Evolutionary conservation across 2,797 vertebrate genomes (phyloP), one percentile per base, ranked within the genome.

Genomic region (Pipistrellus nathusii): DNA sequence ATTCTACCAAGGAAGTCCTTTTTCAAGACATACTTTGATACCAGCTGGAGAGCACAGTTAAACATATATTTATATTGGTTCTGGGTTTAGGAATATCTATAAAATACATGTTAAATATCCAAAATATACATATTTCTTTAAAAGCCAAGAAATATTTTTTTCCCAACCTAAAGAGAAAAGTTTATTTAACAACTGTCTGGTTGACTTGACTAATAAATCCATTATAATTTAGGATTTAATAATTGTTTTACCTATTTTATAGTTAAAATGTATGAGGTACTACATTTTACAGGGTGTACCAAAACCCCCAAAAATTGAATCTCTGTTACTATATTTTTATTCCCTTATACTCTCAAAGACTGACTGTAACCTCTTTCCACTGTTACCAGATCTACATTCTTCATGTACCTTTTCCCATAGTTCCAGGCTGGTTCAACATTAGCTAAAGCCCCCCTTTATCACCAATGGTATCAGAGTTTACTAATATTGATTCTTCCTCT

Each of bases 401-500:
- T 88, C 81, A 55, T 48, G 85, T 72, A 46, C 71, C 23, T 51
- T 97, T 96, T 80, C 90, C 73, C 94, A 95, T 76, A 94, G 55
- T 66, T 95, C 62, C 69, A 57, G 53, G 9, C 59, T 90, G 68
- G 30, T 84, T 91, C 35, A 89, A 6, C 25, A 75, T 73, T 96
- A 1, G 87, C 89, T 96, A 92, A 88, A 90, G 69, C 57, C 72
- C 66, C n/a, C 44, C 66, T 88, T 96, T 96, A 93, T 96, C 92
- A 94, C 41, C 90, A 94, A 3, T 44, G 83, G 12, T 97, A 93
- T 97, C 96, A 91, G 83, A 92, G 88, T 80, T 96, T 96, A 95
- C 91, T 55, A 11, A 85, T 94, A 97, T 97, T 95, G 93, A 96
- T 97, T 97, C 93, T 94, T 96, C 94, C 85, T 98, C 92, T 95